Evolutionary conservation across 2,113 vertebrate genomes (phyloP).

Genomic region (Sander lucioperca): DNA sequence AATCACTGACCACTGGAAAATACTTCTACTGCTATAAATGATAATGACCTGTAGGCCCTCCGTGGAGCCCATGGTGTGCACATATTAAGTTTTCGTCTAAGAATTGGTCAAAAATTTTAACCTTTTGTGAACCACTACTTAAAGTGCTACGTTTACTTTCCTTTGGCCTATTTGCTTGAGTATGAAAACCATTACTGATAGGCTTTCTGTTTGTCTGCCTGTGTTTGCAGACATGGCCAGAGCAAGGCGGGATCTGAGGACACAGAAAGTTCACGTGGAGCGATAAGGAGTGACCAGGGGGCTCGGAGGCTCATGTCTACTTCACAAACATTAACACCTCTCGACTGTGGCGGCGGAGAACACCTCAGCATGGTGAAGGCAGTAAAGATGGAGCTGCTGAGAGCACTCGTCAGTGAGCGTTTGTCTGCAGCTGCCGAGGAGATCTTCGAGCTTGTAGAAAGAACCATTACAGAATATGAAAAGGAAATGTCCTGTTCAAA

Average conservation of each 20-base stretch:
- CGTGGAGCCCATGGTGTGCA: too few species aligned
- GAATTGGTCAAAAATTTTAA: too few species aligned
- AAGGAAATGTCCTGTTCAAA: constrained; percentile 44
- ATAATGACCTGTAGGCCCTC: too few species aligned
- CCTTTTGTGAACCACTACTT: too few species aligned
- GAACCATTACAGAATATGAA: constrained; percentile 30
- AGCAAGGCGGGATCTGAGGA: constrained; percentile 8
- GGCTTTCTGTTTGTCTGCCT: neutral
- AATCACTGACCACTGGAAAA: too few species aligned
- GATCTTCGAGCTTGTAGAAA: constrained; percentile 46
- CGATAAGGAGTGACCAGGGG: neutral
- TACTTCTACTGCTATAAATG: too few species aligned
- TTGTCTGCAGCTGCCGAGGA: constrained; percentile 50
- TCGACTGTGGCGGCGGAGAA: neutral
- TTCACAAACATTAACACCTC: neutral
- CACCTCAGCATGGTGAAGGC: constrained; percentile 22
- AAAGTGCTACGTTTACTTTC: too few species aligned
- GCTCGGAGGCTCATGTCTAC: constrained; percentile 3
- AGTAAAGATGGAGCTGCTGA: constrained; percentile 46
- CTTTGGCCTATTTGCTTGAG: neutral
- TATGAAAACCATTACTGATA: neutral
- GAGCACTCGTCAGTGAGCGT: constrained; percentile 42
- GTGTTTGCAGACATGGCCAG: constrained; percentile 10
- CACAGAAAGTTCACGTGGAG: neutral
- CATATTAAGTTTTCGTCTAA: too few species aligned